Evolutionary conservation across 2,888 invertebrate species (phyloP).

Genomic region (Meta bourneti): DNA sequence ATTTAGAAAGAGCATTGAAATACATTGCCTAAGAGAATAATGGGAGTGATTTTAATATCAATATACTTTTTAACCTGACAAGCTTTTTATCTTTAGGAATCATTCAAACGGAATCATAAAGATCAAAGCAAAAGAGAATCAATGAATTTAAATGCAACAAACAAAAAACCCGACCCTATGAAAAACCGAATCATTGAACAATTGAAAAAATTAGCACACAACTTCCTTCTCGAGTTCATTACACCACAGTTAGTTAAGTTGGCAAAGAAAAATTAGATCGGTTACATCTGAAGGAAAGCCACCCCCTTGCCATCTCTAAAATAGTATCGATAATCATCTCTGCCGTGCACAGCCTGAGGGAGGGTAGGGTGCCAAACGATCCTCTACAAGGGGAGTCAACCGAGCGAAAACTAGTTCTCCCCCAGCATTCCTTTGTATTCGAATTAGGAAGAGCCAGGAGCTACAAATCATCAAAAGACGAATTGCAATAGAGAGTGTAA

Average conservation of each 20-base stretch:
- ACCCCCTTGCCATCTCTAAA: not conserved
- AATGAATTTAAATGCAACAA: not conserved
- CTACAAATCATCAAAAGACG: constrained; percentile 69
- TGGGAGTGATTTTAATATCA: too few species aligned
- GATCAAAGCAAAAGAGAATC: not conserved
- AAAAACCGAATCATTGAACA: not conserved
- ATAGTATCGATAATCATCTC: constrained; percentile 49
- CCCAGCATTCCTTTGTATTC: constrained; percentile 42
- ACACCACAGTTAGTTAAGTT: constrained; percentile 14
- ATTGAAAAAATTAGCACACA: not conserved
- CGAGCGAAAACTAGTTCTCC: constrained; percentile 28
- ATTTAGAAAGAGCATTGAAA: too few species aligned
- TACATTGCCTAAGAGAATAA: too few species aligned
- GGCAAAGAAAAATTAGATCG: not conserved
- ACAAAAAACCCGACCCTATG: not conserved
- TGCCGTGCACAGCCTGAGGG: constrained; percentile 11
- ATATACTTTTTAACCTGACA: too few species aligned
- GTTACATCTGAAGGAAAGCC: not conserved
- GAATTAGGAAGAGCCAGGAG: constrained; percentile 48
- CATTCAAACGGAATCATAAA: not conserved
- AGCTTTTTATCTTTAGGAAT: not conserved
- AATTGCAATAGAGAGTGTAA: constrained; percentile 20
- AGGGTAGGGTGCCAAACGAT: constrained; percentile 46
- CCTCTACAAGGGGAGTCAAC: constrained; percentile 18
- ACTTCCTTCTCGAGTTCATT: not conserved